Conservation (phyloP, 2,113 vertebrate species). For the Platichthys stellatus region DNA sequence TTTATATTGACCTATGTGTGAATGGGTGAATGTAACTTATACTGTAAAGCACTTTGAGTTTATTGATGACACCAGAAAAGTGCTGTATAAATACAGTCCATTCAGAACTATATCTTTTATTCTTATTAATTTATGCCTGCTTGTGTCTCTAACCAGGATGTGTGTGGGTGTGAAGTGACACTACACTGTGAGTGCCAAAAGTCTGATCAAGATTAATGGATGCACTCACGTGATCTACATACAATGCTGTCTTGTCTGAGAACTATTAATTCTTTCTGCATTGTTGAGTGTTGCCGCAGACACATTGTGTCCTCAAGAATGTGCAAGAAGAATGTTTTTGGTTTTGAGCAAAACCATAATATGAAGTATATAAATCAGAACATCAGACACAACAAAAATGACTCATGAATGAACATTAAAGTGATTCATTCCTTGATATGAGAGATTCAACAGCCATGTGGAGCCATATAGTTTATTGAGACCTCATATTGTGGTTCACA, state of each 20-base stretch:
- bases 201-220: neutral
- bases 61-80: too few species aligned
- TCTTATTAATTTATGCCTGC: neutral
- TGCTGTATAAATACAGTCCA: neutral
- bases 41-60: too few species aligned
- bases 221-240: neutral
- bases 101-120: neutral
- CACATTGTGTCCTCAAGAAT: neutral
- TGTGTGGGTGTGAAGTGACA: slow-evolving; percentile 1
- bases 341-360: slow-evolving; percentile 30
- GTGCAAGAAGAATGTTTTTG: slow-evolving; percentile 27
- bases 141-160: neutral
- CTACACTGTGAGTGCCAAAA: neutral
- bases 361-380: slow-evolving; percentile 17
- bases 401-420: slow-evolving; percentile 19
- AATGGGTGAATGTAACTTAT: neutral
- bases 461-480: too few species aligned
- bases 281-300: slow-evolving; percentile 1
- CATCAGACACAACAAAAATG: slow-evolving; percentile 3
- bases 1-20: too few species aligned
- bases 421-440: neutral
- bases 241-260: neutral
- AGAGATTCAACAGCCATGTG: too few species aligned
- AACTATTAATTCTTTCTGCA: neutral
- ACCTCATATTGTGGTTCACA: too few species aligned